Base-by-base conservation (phyloP, 2,888 invertebrate genomes). In the Ashinkailepas kermadecensis region DNA sequence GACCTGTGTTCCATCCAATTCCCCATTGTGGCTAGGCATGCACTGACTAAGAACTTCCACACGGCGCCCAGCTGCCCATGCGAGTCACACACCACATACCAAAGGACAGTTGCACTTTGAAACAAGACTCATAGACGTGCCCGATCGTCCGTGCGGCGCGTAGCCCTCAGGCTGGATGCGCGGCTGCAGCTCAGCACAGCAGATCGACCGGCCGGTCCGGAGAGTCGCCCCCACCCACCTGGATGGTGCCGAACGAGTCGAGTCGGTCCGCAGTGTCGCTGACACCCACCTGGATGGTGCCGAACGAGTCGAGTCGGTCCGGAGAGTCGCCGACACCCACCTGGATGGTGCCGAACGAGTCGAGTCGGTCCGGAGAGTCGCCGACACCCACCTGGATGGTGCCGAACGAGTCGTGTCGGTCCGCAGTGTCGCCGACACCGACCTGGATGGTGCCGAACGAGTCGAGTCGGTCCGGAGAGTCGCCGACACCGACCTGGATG, bases 231-330 rank as follows among this genome's bases (percentile, higher is more conserved):
- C 64, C 39, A 15, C 64, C 25, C 23, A 84, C 84, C 83, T 85
- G 96, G 81, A 97, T 94, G 79, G 92, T 89, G 83, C 95, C 95
- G 89, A 92, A 96, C 81, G 92, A 91, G 86, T 93, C 91, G 84
- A 98, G 23, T 0, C 67, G n/a, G 74, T 10, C 25, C 11, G 56
- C 39, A 74, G 64, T 56, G 12, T 13, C 12, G 1, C 25, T 4
- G 9, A 39, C 39, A 15, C 64, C 25, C 23, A 84, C 84, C 83
- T 85, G 96, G 81, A 97, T 94, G 79, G 92, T 89, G 83, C 95
- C 95, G 89, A 92, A 96, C 81, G 92, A 91, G 86, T 93, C 91
- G 84, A 98, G 23, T 0, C 67, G n/a, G 74, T 10, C 25, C 11
- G 56, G 18, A 74, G 64, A 56, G 12, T 13, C 12, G 1, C 25